Conservation (phyloP, 2,797 vertebrate genomes). For the Crocodylus rhombifer region DNA sequence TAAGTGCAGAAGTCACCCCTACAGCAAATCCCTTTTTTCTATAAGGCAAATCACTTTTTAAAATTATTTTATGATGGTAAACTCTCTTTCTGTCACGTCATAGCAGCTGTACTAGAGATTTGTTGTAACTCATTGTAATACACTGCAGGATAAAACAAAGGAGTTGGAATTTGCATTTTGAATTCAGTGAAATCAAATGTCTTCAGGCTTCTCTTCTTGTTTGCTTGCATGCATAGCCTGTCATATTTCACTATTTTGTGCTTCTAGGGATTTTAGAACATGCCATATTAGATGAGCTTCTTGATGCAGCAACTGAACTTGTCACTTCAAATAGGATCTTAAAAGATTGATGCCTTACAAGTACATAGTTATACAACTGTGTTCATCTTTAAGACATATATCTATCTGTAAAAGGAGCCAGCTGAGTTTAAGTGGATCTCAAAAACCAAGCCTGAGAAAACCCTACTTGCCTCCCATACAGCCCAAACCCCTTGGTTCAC, state of each 20-base stretch:
- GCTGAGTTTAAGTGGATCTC: fast-evolving
- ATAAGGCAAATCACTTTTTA: background rate
- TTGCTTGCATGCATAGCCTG: background rate
- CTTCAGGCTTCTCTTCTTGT: fast-evolving
- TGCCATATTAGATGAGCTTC: fast-evolving
- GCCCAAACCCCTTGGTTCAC: background rate
- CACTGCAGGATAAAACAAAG: background rate
- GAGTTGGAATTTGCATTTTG: background rate
- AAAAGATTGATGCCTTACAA: background rate
- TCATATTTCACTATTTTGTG: fast-evolving
- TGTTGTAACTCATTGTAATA: background rate
- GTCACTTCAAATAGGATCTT: background rate
- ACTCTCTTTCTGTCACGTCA: fast-evolving
- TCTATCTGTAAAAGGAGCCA: background rate
- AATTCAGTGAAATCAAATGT: background rate
- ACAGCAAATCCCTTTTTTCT: background rate
- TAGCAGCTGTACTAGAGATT: background rate
- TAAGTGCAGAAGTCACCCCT: background rate
- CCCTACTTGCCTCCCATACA: fast-evolving
- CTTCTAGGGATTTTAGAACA: background rate
- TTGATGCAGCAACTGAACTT: fast-evolving
- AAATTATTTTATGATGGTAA: background rate
- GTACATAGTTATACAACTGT: background rate
- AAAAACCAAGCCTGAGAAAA: background rate
- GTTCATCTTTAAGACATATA: background rate